Evolutionary conservation across 2,113 vertebrate genomes (phyloP).

Genomic region (Zingel zingel): DNA sequence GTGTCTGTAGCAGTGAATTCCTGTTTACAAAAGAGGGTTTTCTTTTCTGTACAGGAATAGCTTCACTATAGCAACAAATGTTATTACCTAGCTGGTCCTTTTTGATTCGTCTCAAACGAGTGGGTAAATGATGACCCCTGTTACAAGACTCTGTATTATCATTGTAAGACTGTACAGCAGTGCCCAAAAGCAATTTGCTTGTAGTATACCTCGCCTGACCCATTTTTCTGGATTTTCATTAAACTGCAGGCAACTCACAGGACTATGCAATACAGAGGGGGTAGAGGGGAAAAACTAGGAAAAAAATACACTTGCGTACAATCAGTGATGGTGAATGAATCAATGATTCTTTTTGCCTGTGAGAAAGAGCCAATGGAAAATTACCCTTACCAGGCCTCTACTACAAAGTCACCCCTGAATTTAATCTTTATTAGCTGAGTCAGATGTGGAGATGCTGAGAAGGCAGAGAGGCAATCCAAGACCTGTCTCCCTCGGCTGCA

Average conservation of each 20-base stretch:
- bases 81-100: not conserved
- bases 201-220: conserved; percentile 70
- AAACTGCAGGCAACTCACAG: conserved; percentile 59
- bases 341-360: conserved; percentile 51
- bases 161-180: conserved; percentile 40
- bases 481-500: conserved; percentile 44
- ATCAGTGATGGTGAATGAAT: conserved; percentile 58
- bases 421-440: conserved; percentile 77
- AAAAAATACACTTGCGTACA: conserved; percentile 40
- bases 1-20: not conserved
- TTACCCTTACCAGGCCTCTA: conserved; percentile 52
- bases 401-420: conserved; percentile 77
- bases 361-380: conserved; percentile 61
- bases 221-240: conserved; percentile 75
- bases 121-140: conserved; percentile 31
- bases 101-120: conserved; percentile 40
- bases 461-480: conserved; percentile 70
- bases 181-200: conserved; percentile 62
- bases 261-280: conserved; percentile 54
- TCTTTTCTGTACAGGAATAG: not conserved
- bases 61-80: conserved; percentile 2
- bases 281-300: conserved; percentile 36
- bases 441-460: conserved; percentile 79
- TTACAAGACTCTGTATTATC: conserved; percentile 31
- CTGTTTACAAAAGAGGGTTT: conserved; percentile 12